Base-by-base conservation (phyloP, 2,797 vertebrate genomes). In the Psittacula echo region DNA sequence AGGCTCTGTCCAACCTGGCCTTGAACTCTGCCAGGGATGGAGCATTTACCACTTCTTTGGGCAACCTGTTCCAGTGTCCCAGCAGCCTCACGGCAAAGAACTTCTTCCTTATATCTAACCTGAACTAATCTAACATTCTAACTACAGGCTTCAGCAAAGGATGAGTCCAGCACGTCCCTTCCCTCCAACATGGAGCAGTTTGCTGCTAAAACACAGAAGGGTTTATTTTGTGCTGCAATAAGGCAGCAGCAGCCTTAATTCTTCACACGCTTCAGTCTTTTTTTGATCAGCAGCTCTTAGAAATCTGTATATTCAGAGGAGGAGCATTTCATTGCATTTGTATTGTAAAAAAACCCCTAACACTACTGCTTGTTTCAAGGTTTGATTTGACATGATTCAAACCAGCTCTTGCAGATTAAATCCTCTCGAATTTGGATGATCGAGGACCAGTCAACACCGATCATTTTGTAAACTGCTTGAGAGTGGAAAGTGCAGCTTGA, bases 371-470 rank as follows among this genome's bases (percentile, higher is more conserved):
- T 3, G 2, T 7, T 11, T 3, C 9, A 42, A 20, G 41, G 22
- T 37, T 26, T 9, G 30, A 48, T 71, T 13, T 39, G 47, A 60
- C 19, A 1, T 2, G 7, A 71, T 14, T 65, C 62, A 67, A 6
- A n/a, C 24, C 84, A 48, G 42, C 34, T 5, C 34, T 41, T n/a
- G 27, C 21, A 24, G 68, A 78, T 6, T 2, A 76, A 87, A 82
- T 0, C 14, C 58, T 45, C 71, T 71, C 0, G 1, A n/a, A 34
- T 13, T 8, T 27, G 50, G 32, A 18, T 0, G 4, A 29, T 2
- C 0, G 0, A 26, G 11, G 65, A 26, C 5, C 44, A 60, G 51
- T 2, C 79, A 51, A 65, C 0, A 3, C 24, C 3, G 10, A 45
- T 17, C 32, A 4, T 12, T 65, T 30, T 6, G n/a, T 37, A 58